Percentiles rank a stretch among this genome's conserved stretches.
These are phyloP conservation scores for Gallinago nigripennis DNA, from an alignment of 2,797 vertebrate genomes.

Conservation along the genomic window DNA sequence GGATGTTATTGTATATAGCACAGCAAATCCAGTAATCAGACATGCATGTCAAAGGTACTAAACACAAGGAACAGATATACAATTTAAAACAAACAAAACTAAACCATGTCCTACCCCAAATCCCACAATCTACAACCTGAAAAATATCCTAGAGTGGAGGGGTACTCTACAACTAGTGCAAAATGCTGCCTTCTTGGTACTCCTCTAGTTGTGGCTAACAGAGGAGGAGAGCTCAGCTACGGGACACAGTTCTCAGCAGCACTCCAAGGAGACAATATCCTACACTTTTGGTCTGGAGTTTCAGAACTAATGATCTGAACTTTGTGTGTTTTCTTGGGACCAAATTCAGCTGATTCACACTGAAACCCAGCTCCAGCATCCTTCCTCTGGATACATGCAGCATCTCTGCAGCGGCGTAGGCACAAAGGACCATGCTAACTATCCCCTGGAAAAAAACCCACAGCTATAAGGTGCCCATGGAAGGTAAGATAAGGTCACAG, in stretches of 20 bases:
- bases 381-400: not conserved
- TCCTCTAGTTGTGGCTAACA: not conserved
- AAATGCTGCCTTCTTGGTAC: not conserved
- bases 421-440: not conserved
- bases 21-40: not conserved
- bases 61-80: not conserved
- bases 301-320: not conserved
- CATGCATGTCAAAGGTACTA: not conserved
- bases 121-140: not conserved
- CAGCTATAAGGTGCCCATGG: not conserved
- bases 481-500: not conserved
- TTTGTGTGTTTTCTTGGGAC: not conserved
- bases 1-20: not conserved
- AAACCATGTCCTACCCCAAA: not conserved
- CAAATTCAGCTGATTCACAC: not conserved
- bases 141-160: not conserved
- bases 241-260: not conserved
- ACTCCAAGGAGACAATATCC: not conserved
- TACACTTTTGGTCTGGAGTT: not conserved
- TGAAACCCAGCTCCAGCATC: not conserved
- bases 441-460: not conserved
- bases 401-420: not conserved
- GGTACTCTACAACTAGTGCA: not conserved
- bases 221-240: not conserved
- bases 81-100: not conserved